Conservation (phyloP, 1,140 invertebrate species). For the Cylas formicarius region DNA sequence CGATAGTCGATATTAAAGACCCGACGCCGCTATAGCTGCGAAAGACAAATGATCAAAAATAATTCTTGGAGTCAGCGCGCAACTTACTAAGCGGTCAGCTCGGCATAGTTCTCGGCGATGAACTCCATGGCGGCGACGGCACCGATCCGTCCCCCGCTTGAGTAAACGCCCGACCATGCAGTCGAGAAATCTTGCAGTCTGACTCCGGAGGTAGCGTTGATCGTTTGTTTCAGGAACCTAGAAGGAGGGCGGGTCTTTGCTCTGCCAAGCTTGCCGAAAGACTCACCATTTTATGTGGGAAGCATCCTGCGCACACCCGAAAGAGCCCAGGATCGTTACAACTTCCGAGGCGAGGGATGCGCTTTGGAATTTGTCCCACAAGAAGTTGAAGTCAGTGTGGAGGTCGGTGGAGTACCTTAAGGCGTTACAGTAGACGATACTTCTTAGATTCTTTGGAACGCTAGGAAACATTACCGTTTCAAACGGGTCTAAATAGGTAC, state of each 20-base stretch:
- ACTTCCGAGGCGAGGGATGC: slow-evolving; percentile 49
- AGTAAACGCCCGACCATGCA: slow-evolving; percentile 42
- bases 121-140: slow-evolving; percentile 44
- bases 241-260: slow-evolving; percentile 11
- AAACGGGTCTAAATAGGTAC: no score
- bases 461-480: slow-evolving; percentile 34
- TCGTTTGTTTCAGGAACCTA: slow-evolving; percentile 33
- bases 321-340: slow-evolving; percentile 48
- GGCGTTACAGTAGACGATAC: slow-evolving; percentile 52
- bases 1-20: slow-evolving; percentile 13
- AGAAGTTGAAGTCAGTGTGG: slow-evolving; percentile 43
- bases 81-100: slow-evolving; percentile 7
- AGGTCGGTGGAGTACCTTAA: slow-evolving; percentile 39
- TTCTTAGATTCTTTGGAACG: slow-evolving; percentile 48
- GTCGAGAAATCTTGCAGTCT: slow-evolving; percentile 42
- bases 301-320: slow-evolving; percentile 50
- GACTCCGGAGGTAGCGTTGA: slow-evolving; percentile 41
- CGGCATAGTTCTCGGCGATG: slow-evolving; percentile 31
- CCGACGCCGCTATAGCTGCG: slow-evolving; percentile 10
- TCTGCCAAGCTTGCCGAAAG: neutral
- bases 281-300: slow-evolving; percentile 41
- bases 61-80: neutral
- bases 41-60: no score
- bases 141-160: slow-evolving; percentile 40
- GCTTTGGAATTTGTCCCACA: slow-evolving; percentile 45